Conservation (phyloP, 35 echinoderm and acorn worm genomes). For the Ophiothrix spiculata region DNA sequence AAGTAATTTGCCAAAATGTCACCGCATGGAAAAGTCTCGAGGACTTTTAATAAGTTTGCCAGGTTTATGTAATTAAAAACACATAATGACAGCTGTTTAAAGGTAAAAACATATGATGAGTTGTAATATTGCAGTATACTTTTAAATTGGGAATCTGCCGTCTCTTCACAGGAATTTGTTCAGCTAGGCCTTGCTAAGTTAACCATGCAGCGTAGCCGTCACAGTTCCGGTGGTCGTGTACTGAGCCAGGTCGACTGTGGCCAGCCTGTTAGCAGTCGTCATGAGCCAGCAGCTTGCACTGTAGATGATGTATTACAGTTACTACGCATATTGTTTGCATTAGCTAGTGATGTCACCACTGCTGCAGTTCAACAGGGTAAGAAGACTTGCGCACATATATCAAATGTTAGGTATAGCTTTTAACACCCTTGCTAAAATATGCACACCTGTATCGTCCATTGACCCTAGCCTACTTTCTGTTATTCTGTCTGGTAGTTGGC, state of each 20-base stretch:
- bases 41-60: too few relatives aligned
- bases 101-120: too few relatives aligned
- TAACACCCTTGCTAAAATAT: not conserved
- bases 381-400: too few relatives aligned
- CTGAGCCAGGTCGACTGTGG: slow-evolving; percentile 58
- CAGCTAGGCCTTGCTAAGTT: slow-evolving; percentile 81
- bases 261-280: slow-evolving; percentile 7
- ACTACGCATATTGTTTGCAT: slow-evolving; percentile 71
- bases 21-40: too few relatives aligned
- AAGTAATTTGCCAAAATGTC: too few relatives aligned
- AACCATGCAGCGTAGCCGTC: slow-evolving; percentile 49
- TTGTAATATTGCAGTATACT: too few relatives aligned
- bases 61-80: too few relatives aligned
- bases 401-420: too few relatives aligned
- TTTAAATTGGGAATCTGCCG: too few relatives aligned
- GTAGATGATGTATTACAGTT: slow-evolving; percentile 92
- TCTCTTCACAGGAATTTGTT: slow-evolving; percentile 90
- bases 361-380: not conserved
- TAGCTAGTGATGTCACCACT: slow-evolving; percentile 74
- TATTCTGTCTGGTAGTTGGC: too few relatives aligned
- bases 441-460: not conserved
- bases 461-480: too few relatives aligned
- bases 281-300: slow-evolving; percentile 69
- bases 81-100: too few relatives aligned
- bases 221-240: slow-evolving; percentile 48